Percentiles rank a stretch among this genome's conserved stretches.
These are phyloP conservation scores for Littorina saxatilis DNA, from an alignment of 1,140 invertebrate species.

Conservation along the genomic window DNA sequence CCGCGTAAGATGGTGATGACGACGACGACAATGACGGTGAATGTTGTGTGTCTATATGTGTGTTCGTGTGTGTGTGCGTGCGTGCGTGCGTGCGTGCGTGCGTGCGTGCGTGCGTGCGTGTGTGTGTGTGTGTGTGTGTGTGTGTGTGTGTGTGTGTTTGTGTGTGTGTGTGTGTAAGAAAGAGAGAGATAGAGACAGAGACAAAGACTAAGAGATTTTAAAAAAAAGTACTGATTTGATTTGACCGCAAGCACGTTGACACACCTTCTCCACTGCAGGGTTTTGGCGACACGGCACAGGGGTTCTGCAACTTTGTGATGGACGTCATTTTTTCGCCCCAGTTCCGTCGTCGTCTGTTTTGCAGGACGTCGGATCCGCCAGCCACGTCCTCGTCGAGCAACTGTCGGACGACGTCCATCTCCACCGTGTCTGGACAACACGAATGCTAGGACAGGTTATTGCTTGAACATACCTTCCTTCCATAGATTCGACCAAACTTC, in stretches of 20 bases:
- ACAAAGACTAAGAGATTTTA: background rate
- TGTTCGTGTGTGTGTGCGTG: background rate
- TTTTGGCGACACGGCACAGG: conserved; percentile 66
- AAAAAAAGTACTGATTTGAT: background rate
- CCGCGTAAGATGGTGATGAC: too few relatives aligned
- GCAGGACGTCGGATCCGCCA: too few relatives aligned
- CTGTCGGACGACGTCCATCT: too few relatives aligned
- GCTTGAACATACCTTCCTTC: too few relatives aligned
- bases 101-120: background rate
- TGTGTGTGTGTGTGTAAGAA: background rate
- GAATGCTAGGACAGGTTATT: too few relatives aligned
- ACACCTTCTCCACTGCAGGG: too few relatives aligned
- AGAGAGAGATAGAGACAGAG: too few relatives aligned
- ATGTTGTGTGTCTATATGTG: background rate
- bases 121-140: background rate
- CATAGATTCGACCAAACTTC: too few relatives aligned
- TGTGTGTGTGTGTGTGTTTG: background rate
- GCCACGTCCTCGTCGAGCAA: too few relatives aligned
- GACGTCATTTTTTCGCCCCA: conserved; percentile 55
- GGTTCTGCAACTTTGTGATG: conserved; percentile 65
- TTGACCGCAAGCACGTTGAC: too few relatives aligned
- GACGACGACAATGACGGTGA: background rate
- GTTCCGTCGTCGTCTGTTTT: conserved; percentile 36
- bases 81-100: background rate
- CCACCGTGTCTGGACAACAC: too few relatives aligned